phyloP scores from a whole-genome alignment of 2,113 vertebrate species.

The Clupea harengus region DNA sequence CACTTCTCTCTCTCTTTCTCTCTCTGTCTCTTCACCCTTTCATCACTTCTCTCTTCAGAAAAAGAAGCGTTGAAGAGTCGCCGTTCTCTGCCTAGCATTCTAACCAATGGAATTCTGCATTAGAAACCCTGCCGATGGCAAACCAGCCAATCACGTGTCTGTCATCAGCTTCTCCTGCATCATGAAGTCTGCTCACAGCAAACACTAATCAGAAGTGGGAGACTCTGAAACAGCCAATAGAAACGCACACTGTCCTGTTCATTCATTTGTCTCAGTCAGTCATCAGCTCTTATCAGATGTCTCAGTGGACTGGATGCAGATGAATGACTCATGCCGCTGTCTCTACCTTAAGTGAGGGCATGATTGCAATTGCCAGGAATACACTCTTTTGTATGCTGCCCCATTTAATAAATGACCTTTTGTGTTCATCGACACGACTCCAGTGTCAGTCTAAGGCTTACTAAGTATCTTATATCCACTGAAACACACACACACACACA shows the following conservation, averaged over 20 bases:
- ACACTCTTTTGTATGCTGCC: neutral
- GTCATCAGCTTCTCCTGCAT: neutral
- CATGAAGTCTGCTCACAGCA: neutral
- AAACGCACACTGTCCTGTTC: neutral
- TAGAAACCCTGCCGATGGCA: slow-evolving; percentile 17
- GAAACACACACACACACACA: too few relatives aligned
- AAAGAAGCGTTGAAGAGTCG: slow-evolving; percentile 49
- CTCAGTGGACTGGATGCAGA: too few relatives aligned
- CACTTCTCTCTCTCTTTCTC: neutral
- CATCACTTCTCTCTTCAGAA: slow-evolving; percentile 45
- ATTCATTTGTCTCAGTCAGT: too few relatives aligned
- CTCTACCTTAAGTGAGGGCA: too few relatives aligned
- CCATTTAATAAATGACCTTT: neutral
- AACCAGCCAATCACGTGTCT: neutral
- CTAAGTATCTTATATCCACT: too few relatives aligned
- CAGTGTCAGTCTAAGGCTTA: neutral
- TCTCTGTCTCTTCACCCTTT: neutral
- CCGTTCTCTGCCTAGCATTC: slow-evolving; percentile 39
- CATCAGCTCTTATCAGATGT: too few relatives aligned
- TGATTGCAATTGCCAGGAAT: neutral
- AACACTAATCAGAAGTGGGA: neutral
- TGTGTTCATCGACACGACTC: neutral
- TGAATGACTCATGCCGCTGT: too few relatives aligned
- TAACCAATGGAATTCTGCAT: slow-evolving; percentile 43
- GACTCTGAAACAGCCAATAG: neutral